Percentiles rank a stretch among this genome's conserved stretches.
phyloP scores from a whole-genome alignment of 2,113 vertebrate species.

The Puffinus mauretanicus region DNA sequence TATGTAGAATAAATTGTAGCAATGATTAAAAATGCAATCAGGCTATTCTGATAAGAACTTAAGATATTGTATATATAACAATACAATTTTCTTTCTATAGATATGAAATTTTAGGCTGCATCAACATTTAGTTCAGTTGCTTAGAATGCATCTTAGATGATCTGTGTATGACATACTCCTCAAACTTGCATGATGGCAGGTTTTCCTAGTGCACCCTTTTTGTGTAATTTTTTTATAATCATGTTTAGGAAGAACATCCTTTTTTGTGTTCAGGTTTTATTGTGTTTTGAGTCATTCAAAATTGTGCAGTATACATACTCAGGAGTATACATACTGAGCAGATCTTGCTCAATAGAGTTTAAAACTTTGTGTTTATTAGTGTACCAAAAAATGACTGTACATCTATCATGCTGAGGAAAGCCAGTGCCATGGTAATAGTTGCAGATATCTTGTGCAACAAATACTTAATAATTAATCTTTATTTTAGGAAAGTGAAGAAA shows the following conservation, averaged over 20 bases:
- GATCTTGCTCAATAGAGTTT: neutral
- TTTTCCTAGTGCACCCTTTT: neutral
- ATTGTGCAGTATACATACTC: neutral
- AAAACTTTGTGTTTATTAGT: neutral
- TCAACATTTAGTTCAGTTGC: neutral
- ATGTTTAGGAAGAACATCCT: neutral
- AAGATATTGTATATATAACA: neutral
- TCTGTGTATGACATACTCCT: neutral
- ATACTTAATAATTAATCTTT: constrained; percentile 30
- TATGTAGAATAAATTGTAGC: neutral
- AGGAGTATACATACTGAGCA: neutral
- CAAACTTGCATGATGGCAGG: neutral
- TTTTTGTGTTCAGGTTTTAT: neutral
- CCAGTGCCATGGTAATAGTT: neutral
- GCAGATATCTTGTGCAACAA: neutral
- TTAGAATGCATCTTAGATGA: neutral
- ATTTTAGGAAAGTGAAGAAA: constrained; percentile 93
- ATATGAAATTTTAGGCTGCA: neutral
- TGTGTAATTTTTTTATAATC: neutral
- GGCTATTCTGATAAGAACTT: neutral
- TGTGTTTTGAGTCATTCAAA: neutral
- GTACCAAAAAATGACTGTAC: neutral
- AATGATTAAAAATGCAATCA: neutral
- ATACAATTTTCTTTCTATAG: no score
- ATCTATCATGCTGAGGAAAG: neutral